These are phyloP conservation scores for Anaspis maculata DNA, from an alignment of 2,888 invertebrate genomes.

Conservation along the genomic window DNA sequence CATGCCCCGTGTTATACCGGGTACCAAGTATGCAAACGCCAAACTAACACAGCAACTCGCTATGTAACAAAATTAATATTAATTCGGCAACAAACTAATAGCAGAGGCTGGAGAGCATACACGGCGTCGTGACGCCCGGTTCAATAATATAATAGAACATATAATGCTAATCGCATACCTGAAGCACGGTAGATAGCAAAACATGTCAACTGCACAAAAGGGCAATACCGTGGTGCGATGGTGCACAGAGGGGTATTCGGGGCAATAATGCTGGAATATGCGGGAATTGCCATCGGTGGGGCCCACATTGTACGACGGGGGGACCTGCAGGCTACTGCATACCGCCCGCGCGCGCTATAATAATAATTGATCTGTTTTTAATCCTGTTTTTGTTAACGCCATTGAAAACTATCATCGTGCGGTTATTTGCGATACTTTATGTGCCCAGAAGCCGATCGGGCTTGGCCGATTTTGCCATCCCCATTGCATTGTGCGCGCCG, in stretches of 20 bases:
- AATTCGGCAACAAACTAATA: conserved; percentile 22
- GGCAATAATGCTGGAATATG: too few relatives aligned
- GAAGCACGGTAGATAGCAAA: conserved; percentile 23
- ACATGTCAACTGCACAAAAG: conserved; percentile 24
- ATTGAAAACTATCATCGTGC: conserved; percentile 16
- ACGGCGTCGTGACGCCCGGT: too few relatives aligned
- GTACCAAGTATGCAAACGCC: too few relatives aligned
- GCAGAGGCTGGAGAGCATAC: too few relatives aligned
- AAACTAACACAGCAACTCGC: conserved; percentile 19
- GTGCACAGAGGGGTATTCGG: too few relatives aligned
- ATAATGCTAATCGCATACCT: conserved; percentile 24
- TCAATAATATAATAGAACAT: too few relatives aligned
- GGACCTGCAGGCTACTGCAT: conserved; percentile 21
- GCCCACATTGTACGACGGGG: too few relatives aligned
- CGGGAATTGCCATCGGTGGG: conserved; percentile 23
- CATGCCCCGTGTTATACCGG: too few relatives aligned
- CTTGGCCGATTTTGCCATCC: too few relatives aligned
- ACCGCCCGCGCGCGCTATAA: too few relatives aligned
- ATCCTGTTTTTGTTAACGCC: conserved; percentile 17
- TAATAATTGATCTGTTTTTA: conserved; percentile 19
- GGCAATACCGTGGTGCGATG: conserved; percentile 16
- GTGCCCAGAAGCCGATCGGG: too few relatives aligned
- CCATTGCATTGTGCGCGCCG: too few relatives aligned
- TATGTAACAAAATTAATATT: conserved; percentile 28
- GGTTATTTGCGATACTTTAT: conserved; percentile 23